phyloP scores from a whole-genome alignment of 1,140 invertebrate genomes.

The Cherax destructor region DNA sequence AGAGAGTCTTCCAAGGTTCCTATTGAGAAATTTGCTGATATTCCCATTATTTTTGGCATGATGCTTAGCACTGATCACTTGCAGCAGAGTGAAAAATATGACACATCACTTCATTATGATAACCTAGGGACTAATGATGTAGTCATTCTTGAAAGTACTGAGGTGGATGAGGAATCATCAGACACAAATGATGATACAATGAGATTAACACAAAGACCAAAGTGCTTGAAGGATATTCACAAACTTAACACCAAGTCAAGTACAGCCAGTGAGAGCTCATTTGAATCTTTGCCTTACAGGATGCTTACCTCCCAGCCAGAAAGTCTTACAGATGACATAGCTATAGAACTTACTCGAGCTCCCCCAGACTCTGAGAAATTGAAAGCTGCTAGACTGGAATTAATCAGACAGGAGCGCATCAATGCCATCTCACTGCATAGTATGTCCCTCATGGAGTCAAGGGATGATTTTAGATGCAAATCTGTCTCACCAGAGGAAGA shows the following conservation, averaged over 20 bases:
- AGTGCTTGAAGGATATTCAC: constrained; percentile 46
- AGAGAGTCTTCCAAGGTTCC: background rate
- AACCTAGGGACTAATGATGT: background rate
- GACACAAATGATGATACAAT: background rate
- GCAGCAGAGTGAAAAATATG: background rate
- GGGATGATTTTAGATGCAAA: background rate
- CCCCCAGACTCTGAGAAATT: constrained; percentile 41
- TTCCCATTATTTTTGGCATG: constrained; percentile 16
- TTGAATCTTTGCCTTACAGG: constrained; percentile 61
- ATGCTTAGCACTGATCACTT: background rate
- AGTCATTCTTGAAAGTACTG: background rate
- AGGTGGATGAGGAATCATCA: background rate
- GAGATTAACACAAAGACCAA: constrained; percentile 25
- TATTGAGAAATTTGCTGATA: background rate
- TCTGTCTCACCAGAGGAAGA: constrained; percentile 17
- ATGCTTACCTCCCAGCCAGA: constrained; percentile 56
- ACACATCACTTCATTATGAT: background rate
- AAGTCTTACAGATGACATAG: constrained; percentile 51
- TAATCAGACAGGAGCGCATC: constrained; percentile 50
- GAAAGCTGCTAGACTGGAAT: constrained; percentile 39
- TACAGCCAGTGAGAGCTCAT: constrained; percentile 62
- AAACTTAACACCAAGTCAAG: constrained; percentile 61
- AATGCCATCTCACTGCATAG: constrained; percentile 50
- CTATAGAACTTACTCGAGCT: constrained; percentile 44
- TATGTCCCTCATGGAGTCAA: constrained; percentile 18